Conservation (phyloP, 1,140 invertebrate species). For the Bombus pyrosoma region DNA sequence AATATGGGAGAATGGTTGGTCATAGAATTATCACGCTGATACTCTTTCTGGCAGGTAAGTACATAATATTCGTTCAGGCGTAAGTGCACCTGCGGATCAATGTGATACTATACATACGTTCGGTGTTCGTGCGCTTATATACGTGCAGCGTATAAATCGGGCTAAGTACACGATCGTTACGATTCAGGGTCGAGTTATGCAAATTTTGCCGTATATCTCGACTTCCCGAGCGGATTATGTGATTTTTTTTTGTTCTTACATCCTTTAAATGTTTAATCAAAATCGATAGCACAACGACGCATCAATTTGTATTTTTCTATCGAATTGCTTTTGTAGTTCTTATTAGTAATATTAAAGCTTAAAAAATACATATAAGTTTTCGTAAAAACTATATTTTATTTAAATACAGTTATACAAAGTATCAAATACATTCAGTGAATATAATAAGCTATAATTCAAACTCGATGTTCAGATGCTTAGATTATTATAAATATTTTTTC, state of each 20-base stretch:
- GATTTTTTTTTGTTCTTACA: neutral
- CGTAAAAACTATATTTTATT: neutral
- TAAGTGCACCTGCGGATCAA: slow-evolving; percentile 57
- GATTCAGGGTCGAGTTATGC: slow-evolving; percentile 68
- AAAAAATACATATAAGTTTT: neutral
- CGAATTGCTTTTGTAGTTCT: neutral
- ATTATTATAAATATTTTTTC: slow-evolving; percentile 31
- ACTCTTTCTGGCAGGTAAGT: slow-evolving; percentile 74
- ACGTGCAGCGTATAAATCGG: slow-evolving; percentile 39
- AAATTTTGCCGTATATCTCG: slow-evolving; percentile 50
- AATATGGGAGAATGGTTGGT: slow-evolving; percentile 78
- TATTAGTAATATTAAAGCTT: neutral
- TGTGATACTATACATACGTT: slow-evolving; percentile 38
- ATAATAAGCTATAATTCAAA: neutral
- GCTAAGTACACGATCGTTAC: slow-evolving; percentile 63
- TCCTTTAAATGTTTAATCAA: slow-evolving; percentile 7
- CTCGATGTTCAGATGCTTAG: slow-evolving; percentile 30
- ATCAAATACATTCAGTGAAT: neutral
- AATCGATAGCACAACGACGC: neutral
- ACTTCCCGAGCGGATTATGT: neutral
- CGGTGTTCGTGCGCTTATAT: slow-evolving; percentile 36
- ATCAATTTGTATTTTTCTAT: neutral
- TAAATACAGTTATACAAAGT: neutral
- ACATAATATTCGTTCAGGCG: slow-evolving; percentile 15
- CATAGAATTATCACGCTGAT: slow-evolving; percentile 71